Conservation (phyloP, 2,888 invertebrate species). For the Norana najaformis region DNA sequence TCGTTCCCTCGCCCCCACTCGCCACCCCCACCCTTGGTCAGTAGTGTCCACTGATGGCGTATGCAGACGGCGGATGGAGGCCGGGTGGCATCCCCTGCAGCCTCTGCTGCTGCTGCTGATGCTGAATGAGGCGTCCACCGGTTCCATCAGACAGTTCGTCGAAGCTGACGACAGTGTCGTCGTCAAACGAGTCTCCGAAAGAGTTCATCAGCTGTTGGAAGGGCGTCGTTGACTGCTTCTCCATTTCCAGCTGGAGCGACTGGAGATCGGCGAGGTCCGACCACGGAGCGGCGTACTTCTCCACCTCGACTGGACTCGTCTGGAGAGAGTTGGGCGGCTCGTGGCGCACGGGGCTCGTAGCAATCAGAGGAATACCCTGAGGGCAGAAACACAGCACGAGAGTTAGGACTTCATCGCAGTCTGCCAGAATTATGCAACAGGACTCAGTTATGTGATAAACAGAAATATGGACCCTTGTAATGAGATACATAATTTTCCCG, state of each 20-base stretch:
- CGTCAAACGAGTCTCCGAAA: slow-evolving; percentile 45
- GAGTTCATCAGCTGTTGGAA: slow-evolving; percentile 90
- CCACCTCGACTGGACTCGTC: slow-evolving; percentile 78
- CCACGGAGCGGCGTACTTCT: slow-evolving; percentile 88
- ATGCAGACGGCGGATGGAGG: not conserved
- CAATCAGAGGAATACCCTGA: slow-evolving; percentile 95
- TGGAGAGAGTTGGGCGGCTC: slow-evolving; percentile 57
- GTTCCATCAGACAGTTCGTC: slow-evolving; percentile 33
- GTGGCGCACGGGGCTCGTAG: slow-evolving; percentile 74
- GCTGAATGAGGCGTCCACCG: not conserved
- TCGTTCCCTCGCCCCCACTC: not conserved
- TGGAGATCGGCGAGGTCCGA: slow-evolving; percentile 88
- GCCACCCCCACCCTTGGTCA: not conserved
- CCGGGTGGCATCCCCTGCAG: not conserved
- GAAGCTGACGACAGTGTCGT: slow-evolving; percentile 56
- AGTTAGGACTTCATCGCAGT: too few species aligned
- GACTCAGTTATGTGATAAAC: not conserved
- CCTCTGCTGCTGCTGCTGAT: not conserved
- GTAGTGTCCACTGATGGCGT: slow-evolving; percentile 20
- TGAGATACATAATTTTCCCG: not conserved
- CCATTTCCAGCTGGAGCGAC: slow-evolving; percentile 63
- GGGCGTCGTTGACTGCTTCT: slow-evolving; percentile 84
- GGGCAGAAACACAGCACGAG: not conserved
- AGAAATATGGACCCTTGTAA: not conserved
- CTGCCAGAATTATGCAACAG: not conserved